phyloP scores from a whole-genome alignment of 2,797 vertebrate species.

The Denticeps clupeoides region DNA sequence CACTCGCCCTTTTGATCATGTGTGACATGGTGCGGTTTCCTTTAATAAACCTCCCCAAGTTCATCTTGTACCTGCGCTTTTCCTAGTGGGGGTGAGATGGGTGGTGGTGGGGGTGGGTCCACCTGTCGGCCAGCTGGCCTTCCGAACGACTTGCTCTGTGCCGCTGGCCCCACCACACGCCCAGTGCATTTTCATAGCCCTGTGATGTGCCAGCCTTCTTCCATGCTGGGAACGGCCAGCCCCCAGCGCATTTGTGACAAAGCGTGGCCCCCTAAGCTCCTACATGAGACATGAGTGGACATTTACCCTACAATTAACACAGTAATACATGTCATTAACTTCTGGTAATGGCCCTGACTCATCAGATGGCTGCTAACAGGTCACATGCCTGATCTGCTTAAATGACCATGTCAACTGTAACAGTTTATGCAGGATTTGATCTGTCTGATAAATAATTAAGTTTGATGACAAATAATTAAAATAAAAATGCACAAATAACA shows the following conservation, averaged over 20 bases:
- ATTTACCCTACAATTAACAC: neutral
- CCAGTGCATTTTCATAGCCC: neutral
- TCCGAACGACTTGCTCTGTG: slow-evolving; percentile 52
- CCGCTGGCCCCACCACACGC: neutral
- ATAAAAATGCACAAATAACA: too few relatives aligned
- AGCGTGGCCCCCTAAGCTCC: neutral
- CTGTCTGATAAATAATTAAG: too few relatives aligned
- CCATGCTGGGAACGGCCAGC: neutral
- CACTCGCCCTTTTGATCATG: slow-evolving; percentile 68
- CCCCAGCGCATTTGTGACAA: neutral
- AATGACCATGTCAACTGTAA: too few relatives aligned
- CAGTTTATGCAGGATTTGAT: too few relatives aligned
- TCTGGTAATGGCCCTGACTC: neutral
- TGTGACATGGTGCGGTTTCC: slow-evolving; percentile 54
- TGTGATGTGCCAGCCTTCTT: neutral
- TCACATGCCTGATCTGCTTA: too few relatives aligned
- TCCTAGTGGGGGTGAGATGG: slow-evolving; percentile 1
- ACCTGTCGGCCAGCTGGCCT: slow-evolving; percentile 72
- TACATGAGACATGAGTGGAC: neutral
- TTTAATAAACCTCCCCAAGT: slow-evolving; percentile 59
- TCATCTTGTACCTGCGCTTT: slow-evolving; percentile 64
- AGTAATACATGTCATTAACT: neutral
- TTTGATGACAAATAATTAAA: too few relatives aligned
- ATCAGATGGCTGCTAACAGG: neutral
- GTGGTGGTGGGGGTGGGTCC: slow-evolving; percentile 38